Evolutionary conservation across 2,888 invertebrate genomes (phyloP).

Genomic region (Meandrusa payeni): DNA sequence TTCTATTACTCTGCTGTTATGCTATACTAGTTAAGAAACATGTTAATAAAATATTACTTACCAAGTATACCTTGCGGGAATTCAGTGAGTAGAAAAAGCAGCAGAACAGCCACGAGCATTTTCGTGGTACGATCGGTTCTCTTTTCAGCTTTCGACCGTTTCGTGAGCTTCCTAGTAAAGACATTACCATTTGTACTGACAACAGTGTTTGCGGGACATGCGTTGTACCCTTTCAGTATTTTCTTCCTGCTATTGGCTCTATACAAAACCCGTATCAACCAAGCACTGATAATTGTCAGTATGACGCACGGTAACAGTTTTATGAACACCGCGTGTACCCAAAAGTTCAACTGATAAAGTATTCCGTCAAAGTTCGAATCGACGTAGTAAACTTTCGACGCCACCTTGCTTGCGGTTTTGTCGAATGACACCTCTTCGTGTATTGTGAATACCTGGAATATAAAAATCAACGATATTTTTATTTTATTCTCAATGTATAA

Average conservation of each 20-base stretch:
- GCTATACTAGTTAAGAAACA: too few relatives aligned
- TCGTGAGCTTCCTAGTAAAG: constrained; percentile 62
- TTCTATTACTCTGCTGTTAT: too few relatives aligned
- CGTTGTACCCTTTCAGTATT: constrained; percentile 73
- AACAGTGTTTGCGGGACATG: constrained; percentile 59
- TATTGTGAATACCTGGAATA: constrained; percentile 67
- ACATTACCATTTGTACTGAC: constrained; percentile 62
- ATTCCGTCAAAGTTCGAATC: constrained; percentile 81
- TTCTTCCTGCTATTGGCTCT: constrained; percentile 85
- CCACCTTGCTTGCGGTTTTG: constrained; percentile 36
- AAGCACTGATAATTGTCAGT: constrained; percentile 86
- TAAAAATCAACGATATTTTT: constrained; percentile 25
- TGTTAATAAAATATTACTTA: constrained; percentile 29
- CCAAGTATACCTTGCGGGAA: constrained; percentile 91
- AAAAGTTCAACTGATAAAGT: constrained; percentile 87
- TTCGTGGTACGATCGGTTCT: constrained; percentile 90
- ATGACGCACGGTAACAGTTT: constrained; percentile 90
- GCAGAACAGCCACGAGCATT: constrained; percentile 92
- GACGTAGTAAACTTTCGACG: constrained; percentile 66
- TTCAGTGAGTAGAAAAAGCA: constrained; percentile 93
- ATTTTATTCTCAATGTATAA: too few relatives aligned
- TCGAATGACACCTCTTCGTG: constrained; percentile 51
- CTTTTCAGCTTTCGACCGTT: constrained; percentile 64
- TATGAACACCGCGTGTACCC: constrained; percentile 90
- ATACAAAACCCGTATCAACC: constrained; percentile 86